phyloP scores from a whole-genome alignment of 2,797 vertebrate species.

The Trichosurus vulpecula region DNA sequence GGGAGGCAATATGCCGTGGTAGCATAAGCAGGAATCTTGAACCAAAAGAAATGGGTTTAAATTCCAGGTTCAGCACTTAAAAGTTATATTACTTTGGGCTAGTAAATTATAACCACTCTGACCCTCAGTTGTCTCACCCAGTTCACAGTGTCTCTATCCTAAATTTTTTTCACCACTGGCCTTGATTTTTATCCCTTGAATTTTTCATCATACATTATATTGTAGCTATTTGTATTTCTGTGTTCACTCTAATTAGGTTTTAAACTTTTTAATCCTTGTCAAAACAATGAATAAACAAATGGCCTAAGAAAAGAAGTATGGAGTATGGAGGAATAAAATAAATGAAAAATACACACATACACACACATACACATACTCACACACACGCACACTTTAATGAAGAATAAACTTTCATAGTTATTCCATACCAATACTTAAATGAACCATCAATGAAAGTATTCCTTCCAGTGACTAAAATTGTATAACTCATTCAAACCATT shows the following conservation, averaged over 20 bases:
- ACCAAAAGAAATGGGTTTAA: background rate
- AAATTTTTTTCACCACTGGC: background rate
- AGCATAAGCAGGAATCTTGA: background rate
- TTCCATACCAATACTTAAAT: background rate
- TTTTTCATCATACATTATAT: no score
- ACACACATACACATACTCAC: no score
- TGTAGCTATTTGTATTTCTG: background rate
- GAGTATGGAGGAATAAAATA: background rate
- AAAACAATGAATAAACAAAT: background rate
- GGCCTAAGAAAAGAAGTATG: background rate
- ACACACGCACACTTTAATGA: background rate
- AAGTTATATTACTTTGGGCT: background rate
- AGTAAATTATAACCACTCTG: background rate
- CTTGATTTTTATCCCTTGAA: background rate
- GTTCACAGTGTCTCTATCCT: background rate
- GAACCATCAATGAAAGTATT: no score
- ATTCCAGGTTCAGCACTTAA: background rate
- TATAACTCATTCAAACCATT: no score
- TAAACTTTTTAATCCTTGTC: no score
- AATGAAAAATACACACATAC: slow-evolving; percentile 17
- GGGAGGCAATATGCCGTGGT: background rate
- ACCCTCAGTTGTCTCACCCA: background rate
- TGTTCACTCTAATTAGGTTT: background rate
- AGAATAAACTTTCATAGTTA: slow-evolving; percentile 35
- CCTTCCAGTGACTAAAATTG: no score